Conservation (phyloP, 2,888 invertebrate genomes). For the Syrphus vitripennis region DNA sequence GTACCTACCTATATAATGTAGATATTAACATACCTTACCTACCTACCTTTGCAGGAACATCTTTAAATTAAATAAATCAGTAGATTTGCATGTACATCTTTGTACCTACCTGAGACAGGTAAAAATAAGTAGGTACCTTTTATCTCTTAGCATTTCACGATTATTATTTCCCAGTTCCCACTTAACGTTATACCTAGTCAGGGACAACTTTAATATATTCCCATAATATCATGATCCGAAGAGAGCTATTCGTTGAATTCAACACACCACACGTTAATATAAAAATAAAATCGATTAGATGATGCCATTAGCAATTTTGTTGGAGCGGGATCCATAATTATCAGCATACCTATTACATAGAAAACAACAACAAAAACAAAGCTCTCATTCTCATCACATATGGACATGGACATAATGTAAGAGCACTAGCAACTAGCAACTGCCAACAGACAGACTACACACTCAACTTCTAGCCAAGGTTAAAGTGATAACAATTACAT, state of each 20-base stretch:
- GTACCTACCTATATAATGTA: too few relatives aligned
- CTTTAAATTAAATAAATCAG: background rate
- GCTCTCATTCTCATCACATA: background rate
- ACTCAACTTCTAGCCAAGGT: background rate
- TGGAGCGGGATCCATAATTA: background rate
- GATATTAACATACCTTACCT: too few relatives aligned
- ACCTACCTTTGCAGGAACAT: background rate
- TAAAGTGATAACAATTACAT: constrained; percentile 13
- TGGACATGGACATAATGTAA: too few relatives aligned
- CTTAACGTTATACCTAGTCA: too few relatives aligned
- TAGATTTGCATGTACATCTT: background rate
- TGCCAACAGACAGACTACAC: background rate
- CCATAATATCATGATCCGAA: background rate
- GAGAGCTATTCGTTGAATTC: background rate
- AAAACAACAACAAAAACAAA: background rate
- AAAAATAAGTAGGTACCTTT: background rate
- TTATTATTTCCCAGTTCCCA: too few relatives aligned
- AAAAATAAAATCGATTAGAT: background rate
- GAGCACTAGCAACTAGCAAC: background rate
- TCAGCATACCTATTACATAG: background rate
- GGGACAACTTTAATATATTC: background rate
- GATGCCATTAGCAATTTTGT: background rate
- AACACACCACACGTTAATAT: background rate
- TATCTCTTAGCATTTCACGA: too few relatives aligned
- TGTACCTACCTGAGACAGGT: background rate